Conservation (phyloP, 2,888 invertebrate genomes). For the Galeruca laticollis region DNA sequence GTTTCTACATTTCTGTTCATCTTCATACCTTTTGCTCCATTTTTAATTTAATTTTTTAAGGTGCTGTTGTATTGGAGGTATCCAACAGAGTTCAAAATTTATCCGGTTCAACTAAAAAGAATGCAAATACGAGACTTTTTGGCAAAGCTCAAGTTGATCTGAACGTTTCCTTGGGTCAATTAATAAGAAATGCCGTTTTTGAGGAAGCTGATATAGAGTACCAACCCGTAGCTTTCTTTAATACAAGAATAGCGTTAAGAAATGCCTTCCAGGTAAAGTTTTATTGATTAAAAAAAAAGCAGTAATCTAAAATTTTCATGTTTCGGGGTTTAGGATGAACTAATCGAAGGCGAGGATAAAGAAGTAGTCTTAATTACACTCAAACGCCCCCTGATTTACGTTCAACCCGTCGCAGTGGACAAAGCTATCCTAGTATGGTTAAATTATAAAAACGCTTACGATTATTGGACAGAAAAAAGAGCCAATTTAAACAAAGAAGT, state of each 20-base stretch:
- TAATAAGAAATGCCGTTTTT: constrained; percentile 92
- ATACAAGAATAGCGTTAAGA: constrained; percentile 84
- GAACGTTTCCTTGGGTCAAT: constrained; percentile 94
- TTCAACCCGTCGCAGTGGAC: constrained; percentile 97
- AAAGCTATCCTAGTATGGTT: constrained; percentile 99
- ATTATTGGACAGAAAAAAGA: constrained; percentile 98
- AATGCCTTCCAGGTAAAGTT: constrained; percentile 63
- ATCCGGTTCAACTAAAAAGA: constrained; percentile 70
- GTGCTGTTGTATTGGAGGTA: constrained; percentile 91
- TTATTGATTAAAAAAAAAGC: background rate
- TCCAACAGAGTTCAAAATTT: constrained; percentile 95
- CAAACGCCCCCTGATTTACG: constrained; percentile 93
- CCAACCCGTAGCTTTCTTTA: constrained; percentile 98
- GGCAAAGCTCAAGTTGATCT: constrained; percentile 92
- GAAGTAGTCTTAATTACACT: constrained; percentile 91
- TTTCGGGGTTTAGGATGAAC: constrained; percentile 80
- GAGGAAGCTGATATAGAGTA: constrained; percentile 98
- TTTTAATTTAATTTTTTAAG: constrained; percentile 42
- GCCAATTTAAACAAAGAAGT: constrained; percentile 92
- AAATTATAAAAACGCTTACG: constrained; percentile 99
- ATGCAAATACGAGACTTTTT: constrained; percentile 77
- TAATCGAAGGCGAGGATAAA: constrained; percentile 83
- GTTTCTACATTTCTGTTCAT: no score
- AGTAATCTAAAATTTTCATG: background rate
- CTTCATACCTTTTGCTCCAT: background rate